These are phyloP conservation scores for Tachuris rubrigastra DNA, from an alignment of 2,113 vertebrate species.

Conservation along the genomic window DNA sequence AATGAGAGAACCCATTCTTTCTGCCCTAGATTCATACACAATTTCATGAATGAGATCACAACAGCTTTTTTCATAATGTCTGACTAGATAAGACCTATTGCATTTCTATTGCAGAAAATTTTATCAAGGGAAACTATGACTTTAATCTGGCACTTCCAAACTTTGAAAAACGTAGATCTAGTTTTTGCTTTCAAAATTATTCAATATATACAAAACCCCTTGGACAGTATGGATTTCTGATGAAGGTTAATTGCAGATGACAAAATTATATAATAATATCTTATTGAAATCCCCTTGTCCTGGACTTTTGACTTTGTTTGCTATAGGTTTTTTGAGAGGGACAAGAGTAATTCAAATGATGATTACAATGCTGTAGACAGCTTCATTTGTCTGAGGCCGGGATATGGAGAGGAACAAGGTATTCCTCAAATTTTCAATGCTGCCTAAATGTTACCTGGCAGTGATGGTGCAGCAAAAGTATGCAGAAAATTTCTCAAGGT, in stretches of 20 bases:
- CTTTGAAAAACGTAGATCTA: not conserved
- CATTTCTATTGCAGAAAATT: not conserved
- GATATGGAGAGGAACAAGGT: not conserved
- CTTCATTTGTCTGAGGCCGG: not conserved
- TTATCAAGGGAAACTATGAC: not conserved
- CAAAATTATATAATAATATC: not conserved
- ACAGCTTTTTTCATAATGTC: not conserved
- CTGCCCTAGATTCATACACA: not conserved
- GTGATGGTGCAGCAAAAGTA: not conserved
- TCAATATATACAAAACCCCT: not conserved
- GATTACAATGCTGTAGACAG: not conserved
- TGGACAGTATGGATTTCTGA: not conserved
- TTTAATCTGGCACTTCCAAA: not conserved
- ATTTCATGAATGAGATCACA: not conserved
- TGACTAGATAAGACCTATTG: not conserved
- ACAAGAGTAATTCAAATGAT: not conserved
- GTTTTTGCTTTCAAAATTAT: not conserved
- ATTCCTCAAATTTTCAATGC: not conserved
- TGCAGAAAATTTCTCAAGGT: not conserved
- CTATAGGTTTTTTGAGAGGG: rapidly evolving
- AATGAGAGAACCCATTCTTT: not conserved
- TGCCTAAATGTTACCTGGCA: not conserved
- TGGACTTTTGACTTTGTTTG: not conserved
- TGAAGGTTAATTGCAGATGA: not conserved
- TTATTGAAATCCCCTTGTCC: not conserved